Conservation (phyloP, 2,888 invertebrate species). For the Limnephilus marmoratus region DNA sequence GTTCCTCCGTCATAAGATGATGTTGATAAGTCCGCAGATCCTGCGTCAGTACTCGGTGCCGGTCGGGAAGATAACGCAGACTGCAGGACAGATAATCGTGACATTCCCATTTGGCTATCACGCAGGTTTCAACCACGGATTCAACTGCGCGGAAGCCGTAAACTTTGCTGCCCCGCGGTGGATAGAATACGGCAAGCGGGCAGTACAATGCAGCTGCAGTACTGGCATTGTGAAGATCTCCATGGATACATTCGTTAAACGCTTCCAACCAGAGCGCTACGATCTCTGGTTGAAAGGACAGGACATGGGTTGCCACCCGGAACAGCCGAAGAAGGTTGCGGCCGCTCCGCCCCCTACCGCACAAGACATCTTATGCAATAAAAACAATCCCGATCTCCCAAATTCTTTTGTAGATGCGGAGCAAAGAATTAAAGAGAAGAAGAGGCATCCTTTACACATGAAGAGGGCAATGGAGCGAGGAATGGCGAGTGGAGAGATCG, state of each 20-base stretch:
- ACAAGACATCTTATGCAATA: conserved; percentile 88
- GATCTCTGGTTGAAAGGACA: conserved; percentile 93
- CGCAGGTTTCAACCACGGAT: conserved; percentile 98
- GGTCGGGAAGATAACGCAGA: conserved; percentile 97
- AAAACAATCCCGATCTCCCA: conserved; percentile 84
- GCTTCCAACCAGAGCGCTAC: conserved; percentile 93
- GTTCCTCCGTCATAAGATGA: conserved; percentile 98
- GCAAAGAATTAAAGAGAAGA: conserved; percentile 78
- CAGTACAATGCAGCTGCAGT: conserved; percentile 91
- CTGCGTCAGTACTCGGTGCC: conserved; percentile 96
- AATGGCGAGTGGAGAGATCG: conserved; percentile 72
- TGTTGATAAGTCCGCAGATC: conserved; percentile 96
- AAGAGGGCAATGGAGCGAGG: conserved; percentile 78
- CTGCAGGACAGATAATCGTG: conserved; percentile 98
- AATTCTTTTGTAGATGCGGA: conserved; percentile 80
- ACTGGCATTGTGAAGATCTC: conserved; percentile 98
- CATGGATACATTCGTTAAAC: conserved; percentile 98
- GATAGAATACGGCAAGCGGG: conserved; percentile 98
- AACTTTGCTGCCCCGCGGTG: conserved; percentile 98
- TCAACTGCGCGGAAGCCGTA: conserved; percentile 98
- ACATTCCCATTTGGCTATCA: conserved; percentile 99
- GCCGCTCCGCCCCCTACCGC: conserved; percentile 90
- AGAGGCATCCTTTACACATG: conserved; percentile 80
- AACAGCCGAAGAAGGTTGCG: conserved; percentile 86
- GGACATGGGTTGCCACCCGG: conserved; percentile 95